Base-by-base conservation (phyloP, 2,113 vertebrate genomes). In the Catharus fuscescens region DNA sequence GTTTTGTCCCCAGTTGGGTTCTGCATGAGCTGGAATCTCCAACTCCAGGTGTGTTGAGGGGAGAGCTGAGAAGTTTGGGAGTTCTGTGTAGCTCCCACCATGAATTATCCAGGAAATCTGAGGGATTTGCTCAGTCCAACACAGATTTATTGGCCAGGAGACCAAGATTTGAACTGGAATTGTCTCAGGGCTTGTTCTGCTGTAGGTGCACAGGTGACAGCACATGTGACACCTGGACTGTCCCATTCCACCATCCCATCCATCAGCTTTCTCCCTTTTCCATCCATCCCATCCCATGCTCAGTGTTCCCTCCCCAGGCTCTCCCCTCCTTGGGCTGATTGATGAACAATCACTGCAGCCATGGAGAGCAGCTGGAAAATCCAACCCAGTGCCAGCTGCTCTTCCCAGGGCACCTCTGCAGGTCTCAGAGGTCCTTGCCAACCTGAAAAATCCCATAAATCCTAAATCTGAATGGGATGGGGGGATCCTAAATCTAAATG, bases 401-500 rank as follows among this genome's bases (percentile, higher is more conserved):
- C 60, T 20, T 15, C 53, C n/a, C 31, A 18, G 76, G 31, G 12
- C 34, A 1, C 62, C 34, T 42, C 60, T 25, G 2, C 6, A 25
- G 8, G 3, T 4, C 45, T 8, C 7, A 17, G 60, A 66, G 32
- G 5, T 6, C 36, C 52, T 50, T 26, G 48, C 65, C 85, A 14
- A 9, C 19, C 73, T 2, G 18, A 45, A 1, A 0, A 0, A 13
- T 28, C 44, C 44, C 50, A 7, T 2, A 1, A 12, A 17, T 26
- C 61, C 38, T 38, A 38, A 38, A 45, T 45, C 44, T 5, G 0
- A 10, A 4, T 0, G 60, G 32, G 8, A 0, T 1, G 0, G 0
- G 19, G 59, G 24, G 50, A 29, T 29, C 28, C 1, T 2, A 21
- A 31, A 8, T 7, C 44, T 5, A 0, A 10, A 4, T 0, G 60